Evolutionary conservation across 2,888 invertebrate species (phyloP).

Genomic region (Drosophila tanythrix): DNA sequence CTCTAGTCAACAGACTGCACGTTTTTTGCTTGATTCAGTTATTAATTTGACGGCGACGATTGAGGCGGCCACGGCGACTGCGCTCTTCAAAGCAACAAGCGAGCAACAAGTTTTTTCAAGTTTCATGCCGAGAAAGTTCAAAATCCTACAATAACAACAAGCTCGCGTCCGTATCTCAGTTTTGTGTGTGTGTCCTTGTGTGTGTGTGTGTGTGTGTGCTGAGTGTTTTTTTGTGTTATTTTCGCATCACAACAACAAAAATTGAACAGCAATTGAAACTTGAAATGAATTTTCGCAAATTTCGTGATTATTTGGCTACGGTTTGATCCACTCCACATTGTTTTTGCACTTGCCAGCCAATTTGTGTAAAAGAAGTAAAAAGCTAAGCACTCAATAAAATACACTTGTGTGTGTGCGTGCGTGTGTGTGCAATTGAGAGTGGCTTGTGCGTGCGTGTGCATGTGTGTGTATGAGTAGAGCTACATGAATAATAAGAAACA

Average conservation of each 20-base stretch:
- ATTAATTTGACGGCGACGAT: conserved; percentile 50
- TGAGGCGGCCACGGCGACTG: conserved; percentile 42
- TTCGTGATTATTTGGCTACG: conserved; percentile 31
- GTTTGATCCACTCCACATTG: conserved; percentile 39
- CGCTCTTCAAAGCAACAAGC: conserved; percentile 29
- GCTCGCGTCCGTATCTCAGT: conserved; percentile 18
- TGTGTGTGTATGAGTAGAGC: conserved; percentile 7
- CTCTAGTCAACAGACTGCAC: conserved; percentile 8
- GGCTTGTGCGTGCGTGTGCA: neutral
- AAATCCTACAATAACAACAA: conserved; percentile 43
- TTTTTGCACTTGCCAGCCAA: conserved; percentile 42
- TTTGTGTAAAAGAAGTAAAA: conserved; percentile 27
- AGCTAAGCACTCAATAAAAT: conserved; percentile 9
- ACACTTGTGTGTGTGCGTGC: neutral
- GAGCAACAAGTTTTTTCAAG: conserved; percentile 58
- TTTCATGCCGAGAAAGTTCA: conserved; percentile 48
- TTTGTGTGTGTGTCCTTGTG: neutral
- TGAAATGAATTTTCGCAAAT: conserved; percentile 25
- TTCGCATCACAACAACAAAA: conserved; percentile 21
- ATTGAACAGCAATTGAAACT: conserved; percentile 16
- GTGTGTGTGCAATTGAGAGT: neutral
- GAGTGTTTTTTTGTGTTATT: conserved; percentile 6
- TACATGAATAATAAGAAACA: conserved; percentile 1
- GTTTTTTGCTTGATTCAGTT: conserved; percentile 39
- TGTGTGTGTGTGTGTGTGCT: neutral